Percentiles rank a stretch among this genome's conserved stretches.
These are phyloP conservation scores for Myiothlypis chrysogaster DNA, from an alignment of 2,797 vertebrate species.

Conservation along the genomic window DNA sequence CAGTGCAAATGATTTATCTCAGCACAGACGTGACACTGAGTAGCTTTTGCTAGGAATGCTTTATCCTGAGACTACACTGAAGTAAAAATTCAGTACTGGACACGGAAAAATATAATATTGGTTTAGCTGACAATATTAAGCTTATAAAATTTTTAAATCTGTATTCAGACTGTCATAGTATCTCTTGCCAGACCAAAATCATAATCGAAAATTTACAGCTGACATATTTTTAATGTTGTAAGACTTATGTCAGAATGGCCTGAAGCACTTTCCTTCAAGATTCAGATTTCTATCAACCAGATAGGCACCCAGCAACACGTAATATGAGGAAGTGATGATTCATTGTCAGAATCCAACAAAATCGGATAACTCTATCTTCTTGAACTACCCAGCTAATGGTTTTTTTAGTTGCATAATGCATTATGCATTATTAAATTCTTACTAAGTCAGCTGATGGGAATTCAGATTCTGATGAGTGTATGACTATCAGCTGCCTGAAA, in stretches of 20 bases:
- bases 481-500: not conserved
- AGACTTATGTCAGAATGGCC: not conserved
- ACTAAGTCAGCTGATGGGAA: conserved; percentile 4
- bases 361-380: not conserved
- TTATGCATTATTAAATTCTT: conserved; percentile 24
- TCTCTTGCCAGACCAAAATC: not conserved
- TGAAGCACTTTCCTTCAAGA: conserved; percentile 10
- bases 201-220: not conserved
- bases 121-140: not conserved
- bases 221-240: not conserved
- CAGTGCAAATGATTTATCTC: not conserved
- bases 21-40: fast-evolving
- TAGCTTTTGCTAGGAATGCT: not conserved
- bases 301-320: not conserved
- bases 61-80: not conserved
- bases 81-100: not conserved
- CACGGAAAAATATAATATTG: not conserved
- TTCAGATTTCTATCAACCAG: not conserved
- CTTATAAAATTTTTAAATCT: not conserved
- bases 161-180: not conserved
- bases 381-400: conserved; percentile 8
- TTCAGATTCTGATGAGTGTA: not conserved
- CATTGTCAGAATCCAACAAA: conserved; percentile 16
- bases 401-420: conserved; percentile 1
- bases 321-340: conserved; percentile 29